A percentile compares a stretch with the other conserved stretches of the same genome.
phyloP scores from a whole-genome alignment of 2,113 vertebrate species.

The Phylloscopus whistleri region DNA sequence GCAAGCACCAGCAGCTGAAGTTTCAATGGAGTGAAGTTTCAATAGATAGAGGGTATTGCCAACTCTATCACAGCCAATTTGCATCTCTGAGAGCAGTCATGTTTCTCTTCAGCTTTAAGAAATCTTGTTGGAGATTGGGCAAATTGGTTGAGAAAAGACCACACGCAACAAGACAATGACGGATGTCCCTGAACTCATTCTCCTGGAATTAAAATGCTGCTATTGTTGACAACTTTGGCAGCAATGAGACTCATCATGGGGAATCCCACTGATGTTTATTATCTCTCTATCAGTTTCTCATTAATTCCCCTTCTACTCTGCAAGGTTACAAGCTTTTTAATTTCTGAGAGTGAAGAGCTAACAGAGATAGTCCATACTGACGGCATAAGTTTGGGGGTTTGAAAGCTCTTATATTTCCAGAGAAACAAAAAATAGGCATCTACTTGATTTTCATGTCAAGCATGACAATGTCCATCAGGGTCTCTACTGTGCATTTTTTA shows the following conservation, averaged over 20 bases:
- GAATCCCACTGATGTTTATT: neutral
- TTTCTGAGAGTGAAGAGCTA: neutral
- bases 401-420: neutral
- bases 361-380: neutral
- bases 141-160: neutral
- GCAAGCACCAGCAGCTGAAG: neutral
- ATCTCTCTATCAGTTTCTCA: neutral
- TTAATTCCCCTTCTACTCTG: neutral
- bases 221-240: neutral
- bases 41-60: neutral
- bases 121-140: neutral
- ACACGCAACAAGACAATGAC: neutral
- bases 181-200: neutral
- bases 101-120: neutral
- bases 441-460: neutral
- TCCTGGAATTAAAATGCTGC: neutral
- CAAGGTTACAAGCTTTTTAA: neutral
- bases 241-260: neutral
- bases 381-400: neutral
- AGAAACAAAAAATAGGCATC: neutral
- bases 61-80: neutral
- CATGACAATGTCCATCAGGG: neutral
- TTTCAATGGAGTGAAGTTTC: neutral
- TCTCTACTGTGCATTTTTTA: neutral
- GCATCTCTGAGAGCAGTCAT: neutral